Evolutionary conservation across 64 coral and sea anemone species (phyloP), one percentile per base, ranked within the genome.

Genomic region (Montipora foliosa): DNA sequence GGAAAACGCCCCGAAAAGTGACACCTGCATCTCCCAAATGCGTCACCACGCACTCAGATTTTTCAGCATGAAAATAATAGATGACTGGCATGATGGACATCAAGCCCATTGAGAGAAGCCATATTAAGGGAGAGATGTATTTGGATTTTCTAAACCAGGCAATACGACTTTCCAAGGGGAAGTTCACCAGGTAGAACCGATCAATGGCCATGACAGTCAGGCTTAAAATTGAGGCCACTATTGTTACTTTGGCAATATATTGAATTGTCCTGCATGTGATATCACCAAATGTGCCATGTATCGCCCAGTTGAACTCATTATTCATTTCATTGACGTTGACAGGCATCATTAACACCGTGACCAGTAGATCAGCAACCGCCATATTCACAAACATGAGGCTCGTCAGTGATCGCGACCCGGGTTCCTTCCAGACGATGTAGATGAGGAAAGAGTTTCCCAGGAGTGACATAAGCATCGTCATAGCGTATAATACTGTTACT

Each of bases 111-210:
- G 93, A 90, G 19, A 74, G 73, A 10, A 8, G 51, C 93, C 93
- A 94, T 7, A 94, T 89, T 7, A 84, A 21, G 4, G 78, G 52
- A 16, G 87, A 83, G 14, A 77, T 20, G 5, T 49, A 51, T 67
- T 90, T 94, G 8, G 53, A 73, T 3, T 83, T 94, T 84, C 93
- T 64, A 55, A 94, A 77, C 93, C 80, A 84, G 47, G 20, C 8
- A 66, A 47, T 10, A 60, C 66, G 80, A 47, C 44, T 49, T 11
- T 70, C 60, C 8, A 89, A 19, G 8, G 87, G 93, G 47, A 50
- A 83, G 19, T 89, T 7, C 3, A 94, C n/a, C 0, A 87, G 70
- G 71, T 67, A 94, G 49, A 77, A 94, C 16, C 82, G 79, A 51
- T 94, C 93, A 8, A 94, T 25, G 1, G 87, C 75, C 8, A 89